phyloP scores from a whole-genome alignment of 2,888 invertebrate species.

The Zhengitettix transpicula region DNA sequence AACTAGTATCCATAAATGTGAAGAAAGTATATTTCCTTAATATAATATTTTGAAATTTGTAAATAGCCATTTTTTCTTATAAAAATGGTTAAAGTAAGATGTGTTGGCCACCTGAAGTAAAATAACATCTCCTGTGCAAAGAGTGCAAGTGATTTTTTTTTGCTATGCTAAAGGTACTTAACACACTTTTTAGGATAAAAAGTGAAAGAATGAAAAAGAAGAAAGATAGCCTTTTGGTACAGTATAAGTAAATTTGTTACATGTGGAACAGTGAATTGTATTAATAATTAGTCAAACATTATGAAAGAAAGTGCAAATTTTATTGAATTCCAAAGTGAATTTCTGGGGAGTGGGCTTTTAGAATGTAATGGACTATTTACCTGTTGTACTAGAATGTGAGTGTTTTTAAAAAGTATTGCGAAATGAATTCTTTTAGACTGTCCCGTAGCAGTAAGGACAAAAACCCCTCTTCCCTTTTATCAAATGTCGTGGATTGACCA shows the following conservation, averaged over 20 bases:
- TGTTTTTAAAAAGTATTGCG: slow-evolving; percentile 12
- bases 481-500: slow-evolving; percentile 12
- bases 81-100: not conserved
- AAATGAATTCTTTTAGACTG: slow-evolving; percentile 9
- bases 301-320: not conserved
- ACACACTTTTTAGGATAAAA: not conserved
- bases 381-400: slow-evolving; percentile 13
- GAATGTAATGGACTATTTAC: slow-evolving; percentile 8
- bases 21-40: not conserved
- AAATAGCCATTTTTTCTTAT: no score
- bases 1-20: not conserved
- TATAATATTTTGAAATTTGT: no score
- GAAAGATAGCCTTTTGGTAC: no score
- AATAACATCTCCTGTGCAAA: not conserved
- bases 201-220: no score
- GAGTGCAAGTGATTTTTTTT: slow-evolving; percentile 1
- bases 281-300: not conserved
- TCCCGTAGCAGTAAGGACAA: slow-evolving; percentile 8
- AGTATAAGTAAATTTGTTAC: no score
- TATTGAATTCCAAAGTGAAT: not conserved
- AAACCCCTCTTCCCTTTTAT: slow-evolving; percentile 1
- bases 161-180: slow-evolving; percentile 6
- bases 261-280: no score
- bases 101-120: slow-evolving; percentile 1
- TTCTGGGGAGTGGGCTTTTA: slow-evolving; percentile 7